Conservation (phyloP, 2,113 vertebrate genomes). For the Podarcis raffonei region DNA sequence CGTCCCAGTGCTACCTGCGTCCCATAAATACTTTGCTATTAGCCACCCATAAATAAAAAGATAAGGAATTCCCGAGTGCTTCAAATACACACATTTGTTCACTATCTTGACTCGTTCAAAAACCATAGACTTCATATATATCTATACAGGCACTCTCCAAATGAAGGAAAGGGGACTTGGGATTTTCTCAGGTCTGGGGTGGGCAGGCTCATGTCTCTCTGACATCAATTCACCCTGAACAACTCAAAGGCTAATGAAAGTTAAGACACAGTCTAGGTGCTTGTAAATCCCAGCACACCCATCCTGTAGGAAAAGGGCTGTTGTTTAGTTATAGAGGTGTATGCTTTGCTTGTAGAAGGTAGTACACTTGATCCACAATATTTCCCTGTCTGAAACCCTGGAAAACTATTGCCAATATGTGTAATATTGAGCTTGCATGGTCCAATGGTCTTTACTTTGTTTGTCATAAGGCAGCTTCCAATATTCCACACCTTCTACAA, state of each 20-base stretch:
- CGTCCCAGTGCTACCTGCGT: too few species aligned
- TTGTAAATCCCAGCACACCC: neutral
- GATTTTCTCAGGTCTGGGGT: neutral
- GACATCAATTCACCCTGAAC: neutral
- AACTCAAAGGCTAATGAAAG: neutral
- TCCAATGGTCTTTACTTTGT: neutral
- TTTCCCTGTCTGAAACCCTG: neutral
- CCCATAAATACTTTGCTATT: neutral
- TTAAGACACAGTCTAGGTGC: neutral
- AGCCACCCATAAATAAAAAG: neutral
- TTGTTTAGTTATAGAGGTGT: too few species aligned
- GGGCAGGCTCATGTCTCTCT: neutral
- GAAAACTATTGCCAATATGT: neutral
- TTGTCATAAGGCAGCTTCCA: neutral
- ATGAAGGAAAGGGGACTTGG: neutral
- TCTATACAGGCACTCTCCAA: neutral
- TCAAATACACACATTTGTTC: neutral
- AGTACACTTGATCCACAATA: neutral
- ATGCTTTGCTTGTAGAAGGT: neutral
- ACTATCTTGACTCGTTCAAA: neutral
- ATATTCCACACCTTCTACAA: neutral
- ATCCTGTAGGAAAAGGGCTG: neutral
- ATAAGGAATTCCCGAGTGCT: neutral
- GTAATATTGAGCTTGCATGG: neutral
- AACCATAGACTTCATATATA: neutral